Percentiles rank a stretch among this genome's conserved stretches.
Conservation (phyloP, 1,140 invertebrate genomes). For the Trichonephila clavipes region DNA sequence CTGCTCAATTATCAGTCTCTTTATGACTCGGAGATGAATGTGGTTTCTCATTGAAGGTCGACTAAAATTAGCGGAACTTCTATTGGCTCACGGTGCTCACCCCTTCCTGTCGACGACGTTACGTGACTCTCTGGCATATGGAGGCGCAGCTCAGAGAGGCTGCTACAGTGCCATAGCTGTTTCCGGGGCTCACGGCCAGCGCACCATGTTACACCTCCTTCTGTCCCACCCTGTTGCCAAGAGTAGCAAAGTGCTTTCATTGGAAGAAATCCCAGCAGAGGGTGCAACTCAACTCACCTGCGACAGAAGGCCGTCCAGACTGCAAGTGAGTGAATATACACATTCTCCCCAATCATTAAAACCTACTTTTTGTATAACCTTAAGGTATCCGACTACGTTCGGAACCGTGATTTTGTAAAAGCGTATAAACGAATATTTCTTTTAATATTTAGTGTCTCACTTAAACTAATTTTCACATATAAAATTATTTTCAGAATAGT, state of each 20-base stretch:
- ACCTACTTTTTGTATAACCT: too few relatives aligned
- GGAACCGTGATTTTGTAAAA: too few relatives aligned
- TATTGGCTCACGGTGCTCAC: slow-evolving; percentile 91
- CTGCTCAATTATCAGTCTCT: too few relatives aligned
- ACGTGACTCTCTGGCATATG: slow-evolving; percentile 91
- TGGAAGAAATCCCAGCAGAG: slow-evolving; percentile 95
- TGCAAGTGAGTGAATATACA: slow-evolving; percentile 77
- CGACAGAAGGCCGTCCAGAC: slow-evolving; percentile 79
- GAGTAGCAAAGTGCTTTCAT: slow-evolving; percentile 88
- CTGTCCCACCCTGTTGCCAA: slow-evolving; percentile 85
- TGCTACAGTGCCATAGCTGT: slow-evolving; percentile 89
- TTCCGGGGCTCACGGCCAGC: slow-evolving; percentile 89
- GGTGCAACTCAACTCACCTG: slow-evolving; percentile 82
- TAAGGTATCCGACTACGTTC: too few relatives aligned
- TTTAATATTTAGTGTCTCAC: too few relatives aligned
- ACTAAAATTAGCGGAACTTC: slow-evolving; percentile 88
- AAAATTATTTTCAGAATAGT: too few relatives aligned
- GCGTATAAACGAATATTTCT: too few relatives aligned
- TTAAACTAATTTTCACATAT: too few relatives aligned
- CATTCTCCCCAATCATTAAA: too few relatives aligned
- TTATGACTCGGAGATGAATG: neutral
- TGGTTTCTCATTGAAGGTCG: slow-evolving; percentile 82
- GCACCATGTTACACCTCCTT: slow-evolving; percentile 84
- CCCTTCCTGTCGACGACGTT: slow-evolving; percentile 91
- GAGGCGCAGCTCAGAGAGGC: slow-evolving; percentile 90